Evolutionary conservation across 2,888 invertebrate genomes (phyloP), one percentile per base, ranked within the genome.

Genomic region (Melieria crassipennis): DNA sequence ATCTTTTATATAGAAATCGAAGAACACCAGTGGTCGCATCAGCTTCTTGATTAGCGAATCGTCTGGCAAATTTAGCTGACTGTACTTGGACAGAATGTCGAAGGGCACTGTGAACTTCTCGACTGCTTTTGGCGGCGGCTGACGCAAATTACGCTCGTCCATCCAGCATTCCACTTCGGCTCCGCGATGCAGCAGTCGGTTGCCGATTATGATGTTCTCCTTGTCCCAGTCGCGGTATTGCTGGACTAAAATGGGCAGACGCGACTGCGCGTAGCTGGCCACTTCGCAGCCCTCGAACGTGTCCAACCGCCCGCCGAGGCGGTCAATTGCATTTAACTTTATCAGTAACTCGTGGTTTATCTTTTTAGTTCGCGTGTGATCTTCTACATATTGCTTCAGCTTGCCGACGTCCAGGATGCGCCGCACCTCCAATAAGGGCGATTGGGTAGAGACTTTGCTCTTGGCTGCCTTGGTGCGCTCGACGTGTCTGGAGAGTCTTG

Each of bases 1-100:
- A n/a, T 73, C 69, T 47, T 75, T 71, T 7, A 75, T 65, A 7
- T 69, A 75, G 4, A 81, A 67, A 48, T 82, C 79, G 42, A 82
- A 50, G 11, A 71, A 79, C n/a, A 82, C 74, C 45, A 73, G 71
- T 4, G 82, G 82, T 6, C 80, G 78, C 10, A 80, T 60, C 11
- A 81, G 63, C 0, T 67, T 63, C 4, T 64, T 30, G 42, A 72
- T 47, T 42, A 70, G 66, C 7, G 13, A 42, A 6, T 73, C 68
- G 6, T 7, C n/a, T 3, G 75, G 74, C 48, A 78, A 63, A 6
- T 70, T 45, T 7, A 72, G 16, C 62, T 57, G 52, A 1, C 30
- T 45, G 7, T 77, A 78, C 46, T 77, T 77, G 7, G 55, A 58
- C 10, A 73, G 60, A 9, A 73, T 67, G 43, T 64, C 30, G 43